Base-by-base conservation (phyloP, 1,140 invertebrate species). In the Hylyphantes graminicola region DNA sequence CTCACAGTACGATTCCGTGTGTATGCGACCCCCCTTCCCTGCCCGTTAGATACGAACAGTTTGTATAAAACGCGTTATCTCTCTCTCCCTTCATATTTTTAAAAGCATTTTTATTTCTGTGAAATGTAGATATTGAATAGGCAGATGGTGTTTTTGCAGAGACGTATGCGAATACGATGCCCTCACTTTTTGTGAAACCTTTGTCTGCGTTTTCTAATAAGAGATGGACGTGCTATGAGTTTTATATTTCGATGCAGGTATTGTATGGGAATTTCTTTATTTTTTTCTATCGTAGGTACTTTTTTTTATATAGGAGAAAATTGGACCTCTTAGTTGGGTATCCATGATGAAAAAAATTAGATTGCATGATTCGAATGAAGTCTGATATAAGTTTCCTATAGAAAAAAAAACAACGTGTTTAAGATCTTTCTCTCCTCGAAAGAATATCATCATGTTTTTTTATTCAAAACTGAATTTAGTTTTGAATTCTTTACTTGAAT, bases 11-110 rank as follows among this genome's bases (percentile, higher is more conserved):
- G 68, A 53, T 70, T 70, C 51, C 12, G 15, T 68, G n/a, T 70
- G 51, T 17, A 50, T 17, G 10, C 0, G 7, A 7, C 68, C 19
- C 8, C 8, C 17, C 54, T 51, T 70, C 50, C 21, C 13, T 21
- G 68, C 21, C 72, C 72, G 57, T 74, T 74, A 74, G 59, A 74
- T 74, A 74, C 59, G 72, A 74, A 73, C 70, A 73, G 70, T 73
- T 54, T 53, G 35, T 13, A 61, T 12, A 55, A 59, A 17, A 59
- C 17, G 53, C 68, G 68, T 59, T 74, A 74, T 74, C 72, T 74
- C 48, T 53, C 6, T 53, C 35, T 51, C 6, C 53, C 4, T 19
- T 11, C 21, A 51, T 6, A 7, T 48, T 35, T 35, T 59, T 48
- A 74, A 74, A 74, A 59, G 54, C 54, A 17, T 74, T 74, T 74